Base-by-base conservation (phyloP, 1,140 invertebrate genomes). In the Diabrotica virgifera region DNA sequence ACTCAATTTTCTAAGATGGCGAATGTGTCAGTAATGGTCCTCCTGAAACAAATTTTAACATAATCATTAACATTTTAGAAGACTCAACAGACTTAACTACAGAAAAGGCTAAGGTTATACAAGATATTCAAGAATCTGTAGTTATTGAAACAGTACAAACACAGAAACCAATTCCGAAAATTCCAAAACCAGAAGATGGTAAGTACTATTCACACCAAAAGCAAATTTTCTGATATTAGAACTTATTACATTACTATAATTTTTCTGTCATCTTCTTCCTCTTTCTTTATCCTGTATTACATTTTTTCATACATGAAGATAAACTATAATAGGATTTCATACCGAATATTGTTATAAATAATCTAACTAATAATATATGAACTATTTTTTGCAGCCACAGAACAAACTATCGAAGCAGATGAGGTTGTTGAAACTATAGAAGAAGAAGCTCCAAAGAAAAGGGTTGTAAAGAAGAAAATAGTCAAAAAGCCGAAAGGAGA, bases 401-500 rank as follows among this genome's bases (percentile, higher is more conserved):
- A 46, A 46, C 8, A 46, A n/a, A 46, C 40, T 10, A 24, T 24
- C 1, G 40, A 46, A n/a, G n/a, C n/a, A 46, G n/a, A 46, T 10
- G 40, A 68, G 12, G 36, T 63, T 56, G 69, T 74, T 40, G 58
- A 65, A 5, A 72, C 68, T 2, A 46, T 68, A n/a, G 63, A 76
- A 72, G 65, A 72, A 70, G 56, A 73, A 57, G 58, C 70, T 63
- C 51, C 46, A 51, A 59, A 54, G 69, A 40, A 37, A 66, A 66
- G 66, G 70, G 12, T 59, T 24, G 75, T 80, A 7, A 80, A 81
- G 62, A 78, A 77, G 53, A 66, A 72, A 38, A 68, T 76, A 12
- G 75, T 77, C 8, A 78, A 79, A 69, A 77, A 78, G 67, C 72
- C 70, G 62, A 65, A 69, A 14, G 76, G 74, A 56, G 58, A 62